Evolutionary conservation across 2,113 vertebrate species (phyloP), one percentile per base, ranked within the genome.

Genomic region (Rhegmatorhina hoffmannsi): DNA sequence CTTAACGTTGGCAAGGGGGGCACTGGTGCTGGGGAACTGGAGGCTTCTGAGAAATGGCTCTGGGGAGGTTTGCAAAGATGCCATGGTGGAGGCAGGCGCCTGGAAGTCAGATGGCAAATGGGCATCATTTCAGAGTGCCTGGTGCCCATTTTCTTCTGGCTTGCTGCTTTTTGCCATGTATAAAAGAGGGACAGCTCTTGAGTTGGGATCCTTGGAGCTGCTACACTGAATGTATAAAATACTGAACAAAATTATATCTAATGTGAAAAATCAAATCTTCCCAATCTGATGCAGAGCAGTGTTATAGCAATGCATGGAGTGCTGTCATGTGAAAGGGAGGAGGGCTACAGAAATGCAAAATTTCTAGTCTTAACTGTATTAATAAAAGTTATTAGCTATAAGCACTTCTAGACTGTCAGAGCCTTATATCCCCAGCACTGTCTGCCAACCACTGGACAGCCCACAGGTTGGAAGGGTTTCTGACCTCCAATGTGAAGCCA

Each of bases 21-120:
- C 26, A 49, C 47, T 64, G 36, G 63, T 0, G 0, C 50, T 69
- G 36, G 81, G 25, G 46, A 53, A 62, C 53, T 88, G 79, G 67
- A 88, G 55, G 33, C 64, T 97, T 92, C 90, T 84, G 83, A 95
- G 90, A 97, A 93, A 95, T 67, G 74, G 36, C 68, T 80, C 62
- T 38, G 59, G n/a, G n/a, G 72, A 83, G 59, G 29, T 58, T 75
- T 85, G 80, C 50, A 69, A 9, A 88, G 85, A 55, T 69, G 46
- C 50, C 63, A 38, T 46, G 82, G 63, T 16, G n/a, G 58, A 25
- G 43, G 46, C 40, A 50, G 23, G 31, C 7, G 7, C 40, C 78
- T 88, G 70, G 33, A 90, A 94, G 46, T 58, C 63, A 86, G 55
- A 23, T 50, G 36, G 16, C 17, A 94, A 80, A 70, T 25, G 13